Evolutionary conservation across 23 tunicate genomes (phyloP).

Genomic region (Ciona savignyi): DNA sequence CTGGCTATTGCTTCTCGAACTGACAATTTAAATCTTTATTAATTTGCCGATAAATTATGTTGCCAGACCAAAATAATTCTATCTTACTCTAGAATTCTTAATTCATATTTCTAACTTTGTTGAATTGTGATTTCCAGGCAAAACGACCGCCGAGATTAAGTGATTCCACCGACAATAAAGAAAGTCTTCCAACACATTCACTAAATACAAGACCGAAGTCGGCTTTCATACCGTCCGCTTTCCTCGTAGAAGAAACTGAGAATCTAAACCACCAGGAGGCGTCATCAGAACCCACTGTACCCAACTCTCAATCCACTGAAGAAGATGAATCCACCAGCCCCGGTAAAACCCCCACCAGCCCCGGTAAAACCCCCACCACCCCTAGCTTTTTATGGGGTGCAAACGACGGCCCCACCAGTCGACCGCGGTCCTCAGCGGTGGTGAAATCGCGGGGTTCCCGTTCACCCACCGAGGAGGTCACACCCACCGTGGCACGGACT

Average conservation of each 20-base stretch:
- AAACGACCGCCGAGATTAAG: not conserved
- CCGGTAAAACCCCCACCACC: no score
- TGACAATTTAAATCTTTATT: no score
- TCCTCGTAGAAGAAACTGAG: constrained; percentile 5
- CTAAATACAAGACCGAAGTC: constrained; percentile 42
- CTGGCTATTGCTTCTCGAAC: not conserved
- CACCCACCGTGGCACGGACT: constrained; percentile 33
- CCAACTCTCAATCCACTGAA: not conserved
- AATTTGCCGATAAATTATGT: no score
- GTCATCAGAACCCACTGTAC: not conserved
- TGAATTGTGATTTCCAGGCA: no score
- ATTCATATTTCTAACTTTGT: no score
- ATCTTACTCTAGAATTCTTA: no score
- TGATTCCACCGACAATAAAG: not conserved
- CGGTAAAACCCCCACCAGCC: not conserved
- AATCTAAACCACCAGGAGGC: not conserved
- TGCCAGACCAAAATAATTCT: no score
- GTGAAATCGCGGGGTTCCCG: constrained; percentile 3
- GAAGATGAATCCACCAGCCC: not conserved
- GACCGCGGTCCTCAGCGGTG: constrained; percentile 18
- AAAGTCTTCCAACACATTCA: not conserved
- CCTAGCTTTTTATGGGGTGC: no score
- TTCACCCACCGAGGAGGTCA: constrained; percentile 4
- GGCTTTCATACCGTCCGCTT: constrained; percentile 39
- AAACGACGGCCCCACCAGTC: not conserved